A percentile compares a stretch with the other conserved stretches of the same genome.
Conservation (phyloP, 2,113 vertebrate genomes). For the Macroglossus sobrinus region DNA sequence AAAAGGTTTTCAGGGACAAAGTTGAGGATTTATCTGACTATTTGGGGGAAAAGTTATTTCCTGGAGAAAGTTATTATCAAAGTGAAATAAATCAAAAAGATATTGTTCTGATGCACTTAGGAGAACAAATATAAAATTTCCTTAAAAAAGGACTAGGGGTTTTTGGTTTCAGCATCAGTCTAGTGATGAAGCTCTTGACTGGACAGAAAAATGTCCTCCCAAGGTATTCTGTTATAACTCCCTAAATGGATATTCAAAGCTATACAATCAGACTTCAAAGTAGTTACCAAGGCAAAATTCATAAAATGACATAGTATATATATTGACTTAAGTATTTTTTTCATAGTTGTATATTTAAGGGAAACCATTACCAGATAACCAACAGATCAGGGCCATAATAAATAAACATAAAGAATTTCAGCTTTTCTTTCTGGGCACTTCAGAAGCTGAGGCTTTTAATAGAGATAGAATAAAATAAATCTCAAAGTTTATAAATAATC, state of each 20-base stretch:
- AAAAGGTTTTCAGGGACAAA: constrained; percentile 10
- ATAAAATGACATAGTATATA: neutral
- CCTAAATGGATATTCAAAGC: neutral
- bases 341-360: neutral
- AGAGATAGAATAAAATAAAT: neutral
- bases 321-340: neutral
- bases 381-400: neutral
- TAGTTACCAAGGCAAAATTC: constrained; percentile 8
- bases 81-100: neutral
- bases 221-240: neutral
- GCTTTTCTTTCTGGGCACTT: neutral
- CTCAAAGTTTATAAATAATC: neutral
- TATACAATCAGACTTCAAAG: neutral
- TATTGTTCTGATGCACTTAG: constrained; percentile 8
- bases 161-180: neutral
- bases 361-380: neutral
- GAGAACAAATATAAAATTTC: neutral
- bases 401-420: neutral
- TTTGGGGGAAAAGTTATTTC: neutral
- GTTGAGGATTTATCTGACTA: neutral
- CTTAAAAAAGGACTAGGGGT: neutral
- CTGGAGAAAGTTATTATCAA: neutral
- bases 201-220: neutral
- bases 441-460: constrained; percentile 2
- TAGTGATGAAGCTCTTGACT: neutral